A percentile compares a stretch with the other conserved stretches of the same genome.
Conservation (phyloP, 2,888 invertebrate genomes). For the Clanis bilineata region DNA sequence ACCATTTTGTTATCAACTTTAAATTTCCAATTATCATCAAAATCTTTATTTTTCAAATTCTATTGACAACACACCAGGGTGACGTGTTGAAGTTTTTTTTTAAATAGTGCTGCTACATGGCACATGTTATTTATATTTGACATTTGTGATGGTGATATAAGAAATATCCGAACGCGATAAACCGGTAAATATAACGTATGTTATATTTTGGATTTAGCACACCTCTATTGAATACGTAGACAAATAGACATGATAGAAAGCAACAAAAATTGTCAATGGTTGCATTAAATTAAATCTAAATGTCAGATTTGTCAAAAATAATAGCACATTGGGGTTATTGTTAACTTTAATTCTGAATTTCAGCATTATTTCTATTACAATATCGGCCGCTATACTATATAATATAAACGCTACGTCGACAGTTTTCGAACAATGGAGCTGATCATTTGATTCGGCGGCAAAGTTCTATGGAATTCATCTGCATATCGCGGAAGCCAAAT, state of each 20-base stretch:
- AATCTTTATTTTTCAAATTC: conserved; percentile 33
- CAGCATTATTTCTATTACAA: conserved; percentile 3
- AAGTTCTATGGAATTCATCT: conserved; percentile 69
- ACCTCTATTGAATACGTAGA: neutral
- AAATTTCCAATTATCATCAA: conserved; percentile 39
- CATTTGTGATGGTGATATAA: neutral
- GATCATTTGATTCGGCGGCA: conserved; percentile 42
- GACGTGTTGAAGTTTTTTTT: conserved; percentile 60
- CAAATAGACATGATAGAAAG: neutral
- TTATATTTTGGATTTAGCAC: neutral
- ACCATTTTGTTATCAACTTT: conserved; percentile 53
- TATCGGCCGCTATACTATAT: neutral
- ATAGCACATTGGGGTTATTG: conserved; percentile 45
- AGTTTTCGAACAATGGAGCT: conserved; percentile 13
- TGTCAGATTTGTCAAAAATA: conserved; percentile 56
- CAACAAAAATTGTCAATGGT: neutral
- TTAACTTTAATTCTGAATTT: conserved; percentile 16
- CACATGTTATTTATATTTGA: too few species aligned
- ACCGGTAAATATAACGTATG: neutral
- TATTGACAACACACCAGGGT: conserved; percentile 50
- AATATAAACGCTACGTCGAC: neutral
- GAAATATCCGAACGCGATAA: neutral
- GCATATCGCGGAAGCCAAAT: conserved; percentile 54
- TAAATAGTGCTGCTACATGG: conserved; percentile 25
- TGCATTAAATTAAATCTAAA: conserved; percentile 25